Percentiles rank a stretch among this genome's conserved stretches.
Conservation (phyloP, 2,797 vertebrate genomes). For the Cyclopterus lumpus region DNA sequence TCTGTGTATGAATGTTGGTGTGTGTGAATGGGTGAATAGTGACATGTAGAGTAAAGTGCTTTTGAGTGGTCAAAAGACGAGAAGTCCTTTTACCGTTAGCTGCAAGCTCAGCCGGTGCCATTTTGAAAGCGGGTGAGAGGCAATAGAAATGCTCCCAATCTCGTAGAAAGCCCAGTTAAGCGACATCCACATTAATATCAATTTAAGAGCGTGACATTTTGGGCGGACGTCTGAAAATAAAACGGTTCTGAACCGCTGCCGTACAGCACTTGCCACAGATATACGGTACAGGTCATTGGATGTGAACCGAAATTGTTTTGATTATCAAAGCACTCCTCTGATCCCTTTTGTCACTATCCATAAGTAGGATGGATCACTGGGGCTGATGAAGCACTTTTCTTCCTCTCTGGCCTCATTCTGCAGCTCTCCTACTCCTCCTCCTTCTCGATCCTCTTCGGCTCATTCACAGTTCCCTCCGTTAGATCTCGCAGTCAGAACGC, state of each 20-base stretch:
- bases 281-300: neutral
- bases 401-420: conserved; percentile 63
- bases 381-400: conserved; percentile 74
- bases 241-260: neutral
- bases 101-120: neutral
- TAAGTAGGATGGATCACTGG: conserved; percentile 50
- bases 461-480: conserved; percentile 71
- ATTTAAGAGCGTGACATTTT: neutral
- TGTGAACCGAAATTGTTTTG: neutral
- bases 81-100: neutral
- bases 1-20: neutral
- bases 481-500: conserved; percentile 37
- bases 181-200: neutral
- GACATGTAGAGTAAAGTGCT: neutral
- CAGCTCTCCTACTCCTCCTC: conserved; percentile 42
- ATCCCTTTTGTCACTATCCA: conserved; percentile 47
- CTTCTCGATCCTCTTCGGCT: conserved; percentile 57
- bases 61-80: neutral
- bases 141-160: neutral
- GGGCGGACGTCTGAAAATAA: neutral
- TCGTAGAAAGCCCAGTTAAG: neutral
- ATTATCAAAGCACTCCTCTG: conserved; percentile 35
- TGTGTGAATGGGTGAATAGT: neutral
- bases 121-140: neutral
- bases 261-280: neutral